Evolutionary conservation across 2,113 vertebrate species (phyloP).

Genomic region (Melanerpes formicivorus): DNA sequence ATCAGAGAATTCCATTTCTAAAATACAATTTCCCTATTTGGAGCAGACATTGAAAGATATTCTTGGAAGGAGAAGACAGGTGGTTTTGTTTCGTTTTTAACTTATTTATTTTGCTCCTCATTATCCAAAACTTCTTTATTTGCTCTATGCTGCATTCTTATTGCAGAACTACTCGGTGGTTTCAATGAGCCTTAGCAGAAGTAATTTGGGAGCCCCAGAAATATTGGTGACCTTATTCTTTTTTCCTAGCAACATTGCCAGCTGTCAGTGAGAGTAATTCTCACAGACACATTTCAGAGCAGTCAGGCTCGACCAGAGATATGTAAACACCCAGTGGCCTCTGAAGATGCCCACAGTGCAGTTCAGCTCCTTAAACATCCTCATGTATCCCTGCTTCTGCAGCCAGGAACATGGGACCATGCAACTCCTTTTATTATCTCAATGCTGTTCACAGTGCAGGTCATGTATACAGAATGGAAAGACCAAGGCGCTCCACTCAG

Average conservation of each 20-base stretch:
- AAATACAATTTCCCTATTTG: not conserved
- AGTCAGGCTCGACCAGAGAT: not conserved
- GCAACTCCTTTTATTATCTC: not conserved
- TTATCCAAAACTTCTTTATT: not conserved
- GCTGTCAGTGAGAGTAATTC: not conserved
- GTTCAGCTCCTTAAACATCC: not conserved
- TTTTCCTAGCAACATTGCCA: not conserved
- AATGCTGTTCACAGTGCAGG: not conserved
- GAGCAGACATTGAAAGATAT: not conserved
- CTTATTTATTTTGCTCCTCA: not conserved
- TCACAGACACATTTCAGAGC: not conserved
- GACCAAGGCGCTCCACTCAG: not conserved
- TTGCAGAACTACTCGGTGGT: not conserved
- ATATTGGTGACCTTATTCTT: rapidly evolving
- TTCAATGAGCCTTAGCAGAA: not conserved
- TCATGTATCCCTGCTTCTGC: not conserved
- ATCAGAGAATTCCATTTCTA: not conserved
- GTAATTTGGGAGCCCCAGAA: not conserved
- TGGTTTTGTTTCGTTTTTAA: not conserved
- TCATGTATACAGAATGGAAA: not conserved
- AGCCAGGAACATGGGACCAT: not conserved
- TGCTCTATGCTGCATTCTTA: not conserved
- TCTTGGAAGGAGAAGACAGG: not conserved
- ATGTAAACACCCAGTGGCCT: not conserved
- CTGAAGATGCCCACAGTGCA: not conserved